Base-by-base conservation (phyloP, 1,140 invertebrate genomes). In the Eciton burchellii region DNA sequence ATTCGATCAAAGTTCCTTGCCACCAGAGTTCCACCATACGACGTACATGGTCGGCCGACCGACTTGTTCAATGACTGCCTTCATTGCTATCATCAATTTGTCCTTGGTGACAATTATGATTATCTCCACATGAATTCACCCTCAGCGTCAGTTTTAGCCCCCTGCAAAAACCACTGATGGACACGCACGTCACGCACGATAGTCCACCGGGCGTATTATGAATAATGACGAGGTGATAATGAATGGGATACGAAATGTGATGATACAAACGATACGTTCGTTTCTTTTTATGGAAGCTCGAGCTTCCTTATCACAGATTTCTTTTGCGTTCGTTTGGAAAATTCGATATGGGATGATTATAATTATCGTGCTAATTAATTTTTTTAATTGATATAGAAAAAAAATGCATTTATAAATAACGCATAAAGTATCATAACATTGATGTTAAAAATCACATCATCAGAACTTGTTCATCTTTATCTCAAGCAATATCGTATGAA, bases 71-170 rank as follows among this genome's bases (percentile, higher is more conserved):
- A 86, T 86, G 73, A 81, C 26, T 76, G 26, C 43, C 16, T 63
- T 54, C 35, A 54, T 54, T 72, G 35, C 35, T 35, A 35, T 35
- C 35, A 62, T 71, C 60, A 82, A 83, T 85, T 81, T 83, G 73
- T 41, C 73, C 77, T 79, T 87, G 85, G 60, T 66, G 72, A 68
- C 71, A 73, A 79, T 70, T 57, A 82, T 41, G 68, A 85, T 29
- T 60, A 43, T 35, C 19, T 57, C 63, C 29, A 54, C 63, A 45
- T 70, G 74, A 68, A 56, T 8, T 79, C 26, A 35, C 21, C 63
- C 49, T 68, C 49, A 62, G 14, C 49, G 47, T 77, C 16, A 56
- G 26, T 79, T 79, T 79, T 70, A 79, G 74, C n/a, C 6, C 24
- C 2, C 16, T 43, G 26, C 16, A 49, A 63, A 16, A 43, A 2